Evolutionary conservation across 2,888 invertebrate genomes (phyloP), one percentile per base, ranked within the genome.

Genomic region (Xestia xanthographa): DNA sequence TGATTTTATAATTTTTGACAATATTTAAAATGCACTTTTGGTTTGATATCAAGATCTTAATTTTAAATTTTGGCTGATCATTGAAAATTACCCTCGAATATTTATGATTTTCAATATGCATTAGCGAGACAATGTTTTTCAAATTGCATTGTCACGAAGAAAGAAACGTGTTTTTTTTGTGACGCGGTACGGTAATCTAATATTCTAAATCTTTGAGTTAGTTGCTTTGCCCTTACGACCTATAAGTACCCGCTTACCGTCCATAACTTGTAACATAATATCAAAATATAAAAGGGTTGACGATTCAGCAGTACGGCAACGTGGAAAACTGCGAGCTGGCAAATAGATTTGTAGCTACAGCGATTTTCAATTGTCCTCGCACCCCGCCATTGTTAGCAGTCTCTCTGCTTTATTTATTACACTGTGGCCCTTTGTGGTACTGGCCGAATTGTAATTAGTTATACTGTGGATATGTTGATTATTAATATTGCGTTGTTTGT

Each of bases 281-380:
- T 75, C 70, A 72, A 82, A 78, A 75, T 73, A 77, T 80, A 74
- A 85, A 78, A 77, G 85, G 78, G 88, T 69, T 79, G 69, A 74
- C 80, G 72, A 82, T 82, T 83, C 79, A 81, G 69, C 70, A 62
- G 62, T 43, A 79, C 63, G 72, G 84, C 78, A 79, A 80, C 66
- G 86, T 72, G 78, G 75, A 81, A 86, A 88, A 83, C 88, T 87
- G 83, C 77, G 72, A 79, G 77, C 82, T 81, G 69, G 75, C 81
- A 85, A 83, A 86, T 88, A 87, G 86, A 88, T 88, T 88, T 87
- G 87, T 87, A 83, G 81, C 89, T 82, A 86, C 84, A 83, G 78
- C 84, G 81, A 88, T 87, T 88, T 87, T 86, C 88, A 88, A 88
- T 88, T 88, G 86, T 88, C 77, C 84, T 80, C 70, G 72, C 79